Conservation (phyloP, 2,888 invertebrate species). For the Heterodera filipjevi region DNA sequence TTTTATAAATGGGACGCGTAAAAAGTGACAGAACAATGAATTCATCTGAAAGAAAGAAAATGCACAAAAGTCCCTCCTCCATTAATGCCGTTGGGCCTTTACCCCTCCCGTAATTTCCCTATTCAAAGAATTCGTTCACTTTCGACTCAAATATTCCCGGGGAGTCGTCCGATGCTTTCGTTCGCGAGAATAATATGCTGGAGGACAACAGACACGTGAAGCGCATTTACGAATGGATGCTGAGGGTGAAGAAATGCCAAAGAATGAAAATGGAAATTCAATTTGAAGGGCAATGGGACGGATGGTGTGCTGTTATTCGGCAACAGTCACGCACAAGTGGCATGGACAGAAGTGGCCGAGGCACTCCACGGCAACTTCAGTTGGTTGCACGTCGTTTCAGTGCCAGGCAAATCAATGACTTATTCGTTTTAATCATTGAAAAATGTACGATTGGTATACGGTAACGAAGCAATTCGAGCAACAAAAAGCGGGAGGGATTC, state of each 20-base stretch:
- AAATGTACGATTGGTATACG: background rate
- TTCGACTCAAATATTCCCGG: background rate
- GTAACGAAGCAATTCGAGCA: background rate
- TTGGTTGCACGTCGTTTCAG: background rate
- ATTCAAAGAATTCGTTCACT: background rate
- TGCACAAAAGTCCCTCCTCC: too few relatives aligned
- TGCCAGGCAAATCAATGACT: background rate
- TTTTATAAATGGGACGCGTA: too few relatives aligned
- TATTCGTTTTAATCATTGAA: background rate
- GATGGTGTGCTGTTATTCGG: background rate
- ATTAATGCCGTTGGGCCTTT: too few relatives aligned
- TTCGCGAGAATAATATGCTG: background rate
- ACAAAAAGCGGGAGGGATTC: too few relatives aligned
- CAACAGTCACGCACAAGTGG: conserved; percentile 8
- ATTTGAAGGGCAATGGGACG: conserved; percentile 17
- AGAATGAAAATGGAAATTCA: background rate
- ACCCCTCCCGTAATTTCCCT: too few relatives aligned
- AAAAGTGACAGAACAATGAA: too few relatives aligned
- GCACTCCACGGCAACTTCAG: background rate
- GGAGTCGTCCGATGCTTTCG: background rate
- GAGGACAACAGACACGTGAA: conserved; percentile 4
- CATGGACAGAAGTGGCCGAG: background rate
- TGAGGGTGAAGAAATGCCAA: background rate
- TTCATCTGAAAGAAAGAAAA: too few relatives aligned
- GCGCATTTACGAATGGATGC: conserved; percentile 5